Evolutionary conservation across 1,140 invertebrate species (phyloP).

Genomic region (Meloidogyne chitwoodi): DNA sequence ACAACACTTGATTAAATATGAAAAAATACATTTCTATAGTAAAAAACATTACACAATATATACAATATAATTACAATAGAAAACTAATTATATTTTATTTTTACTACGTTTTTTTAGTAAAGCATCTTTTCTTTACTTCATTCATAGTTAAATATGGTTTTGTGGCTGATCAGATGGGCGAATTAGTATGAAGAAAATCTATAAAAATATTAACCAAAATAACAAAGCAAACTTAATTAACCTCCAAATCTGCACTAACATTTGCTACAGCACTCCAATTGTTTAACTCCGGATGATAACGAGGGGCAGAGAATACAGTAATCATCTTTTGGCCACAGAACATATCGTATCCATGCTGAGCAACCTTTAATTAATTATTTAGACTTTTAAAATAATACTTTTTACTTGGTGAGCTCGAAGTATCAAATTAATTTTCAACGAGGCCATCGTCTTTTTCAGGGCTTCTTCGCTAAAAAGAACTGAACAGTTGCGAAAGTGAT

Average conservation of each 20-base stretch:
- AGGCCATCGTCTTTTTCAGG: not conserved
- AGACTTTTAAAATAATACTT: not conserved
- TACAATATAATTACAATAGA: too few relatives aligned
- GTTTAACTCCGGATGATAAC: not conserved
- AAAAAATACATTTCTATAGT: too few relatives aligned
- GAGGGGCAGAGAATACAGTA: not conserved
- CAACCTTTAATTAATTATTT: slow-evolving; percentile 9
- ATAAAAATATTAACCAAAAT: not conserved
- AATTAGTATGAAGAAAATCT: not conserved
- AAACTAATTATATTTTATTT: not conserved
- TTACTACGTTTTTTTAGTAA: not conserved
- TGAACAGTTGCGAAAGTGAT: not conserved
- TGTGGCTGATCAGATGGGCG: not conserved
- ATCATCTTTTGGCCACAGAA: not conserved
- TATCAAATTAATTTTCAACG: not conserved
- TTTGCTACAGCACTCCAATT: not conserved
- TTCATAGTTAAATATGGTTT: not conserved
- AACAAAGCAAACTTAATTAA: not conserved
- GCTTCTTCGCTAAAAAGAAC: not conserved
- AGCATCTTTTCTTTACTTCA: not conserved
- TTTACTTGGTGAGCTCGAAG: slow-evolving; percentile 1
- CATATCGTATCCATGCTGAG: not conserved
- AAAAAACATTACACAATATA: too few relatives aligned
- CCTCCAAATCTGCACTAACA: not conserved
- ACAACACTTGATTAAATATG: too few relatives aligned